These are phyloP conservation scores for Drosophila sproati DNA, from an alignment of 1,140 invertebrate genomes.

Conservation along the genomic window DNA sequence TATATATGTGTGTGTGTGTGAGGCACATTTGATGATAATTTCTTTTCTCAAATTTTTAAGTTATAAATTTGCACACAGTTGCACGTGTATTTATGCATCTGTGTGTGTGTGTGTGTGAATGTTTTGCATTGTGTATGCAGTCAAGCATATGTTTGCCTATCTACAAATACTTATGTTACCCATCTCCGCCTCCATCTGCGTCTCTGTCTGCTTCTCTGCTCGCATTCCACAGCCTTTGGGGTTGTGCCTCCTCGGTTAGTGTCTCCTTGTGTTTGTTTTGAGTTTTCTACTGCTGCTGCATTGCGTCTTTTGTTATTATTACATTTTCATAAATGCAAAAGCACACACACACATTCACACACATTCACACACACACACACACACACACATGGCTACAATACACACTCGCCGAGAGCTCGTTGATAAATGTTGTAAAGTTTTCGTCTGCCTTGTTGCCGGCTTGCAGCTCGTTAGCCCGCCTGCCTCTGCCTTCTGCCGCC, in stretches of 20 bases:
- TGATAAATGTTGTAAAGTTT: slow-evolving; percentile 82
- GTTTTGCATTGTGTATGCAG: slow-evolving; percentile 57
- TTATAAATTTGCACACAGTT: slow-evolving; percentile 44
- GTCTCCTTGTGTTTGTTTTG: slow-evolving; percentile 48
- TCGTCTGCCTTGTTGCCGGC: slow-evolving; percentile 65
- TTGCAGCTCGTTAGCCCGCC: slow-evolving; percentile 74
- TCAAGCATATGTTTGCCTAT: slow-evolving; percentile 68
- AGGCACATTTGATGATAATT: slow-evolving; percentile 77
- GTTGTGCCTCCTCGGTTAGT: slow-evolving; percentile 15
- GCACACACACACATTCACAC: slow-evolving; percentile 39
- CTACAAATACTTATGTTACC: slow-evolving; percentile 46
- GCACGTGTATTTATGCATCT: slow-evolving; percentile 10
- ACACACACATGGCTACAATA: slow-evolving; percentile 5
- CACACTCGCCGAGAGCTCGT: slow-evolving; percentile 41
- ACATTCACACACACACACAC: slow-evolving; percentile 19
- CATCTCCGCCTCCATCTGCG: slow-evolving; percentile 6
- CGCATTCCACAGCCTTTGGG: neutral
- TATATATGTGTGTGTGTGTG: slow-evolving; percentile 41
- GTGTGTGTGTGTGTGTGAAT: neutral
- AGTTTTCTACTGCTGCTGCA: slow-evolving; percentile 59
- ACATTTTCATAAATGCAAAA: slow-evolving; percentile 82
- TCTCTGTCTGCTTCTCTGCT: too few species aligned
- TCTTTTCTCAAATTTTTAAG: slow-evolving; percentile 77
- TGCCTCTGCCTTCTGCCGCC: neutral
- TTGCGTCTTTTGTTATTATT: slow-evolving; percentile 82